Percentiles rank a stretch among this genome's conserved stretches.
Conservation (phyloP, 1,140 invertebrate species). For the Papilio aristodemus region DNA sequence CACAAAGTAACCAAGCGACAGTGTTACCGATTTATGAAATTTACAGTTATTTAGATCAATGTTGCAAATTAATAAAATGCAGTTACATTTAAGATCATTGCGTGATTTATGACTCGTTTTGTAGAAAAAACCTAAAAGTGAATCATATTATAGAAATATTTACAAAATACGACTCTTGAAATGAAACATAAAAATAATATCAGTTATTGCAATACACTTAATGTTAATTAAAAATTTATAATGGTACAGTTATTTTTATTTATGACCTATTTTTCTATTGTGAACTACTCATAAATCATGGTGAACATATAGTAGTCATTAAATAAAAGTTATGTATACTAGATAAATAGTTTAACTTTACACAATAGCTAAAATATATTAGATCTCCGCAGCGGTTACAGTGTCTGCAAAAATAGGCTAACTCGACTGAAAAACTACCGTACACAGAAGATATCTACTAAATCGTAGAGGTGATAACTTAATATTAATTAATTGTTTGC, state of each 20-base stretch:
- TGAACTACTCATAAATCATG: too few species aligned
- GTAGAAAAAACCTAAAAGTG: not conserved
- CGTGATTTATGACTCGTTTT: not conserved
- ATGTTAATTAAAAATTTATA: not conserved
- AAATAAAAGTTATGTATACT: too few species aligned
- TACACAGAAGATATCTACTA: too few species aligned
- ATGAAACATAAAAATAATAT: not conserved
- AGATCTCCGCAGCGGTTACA: too few species aligned
- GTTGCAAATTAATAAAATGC: conserved; percentile 29
- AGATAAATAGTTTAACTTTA: too few species aligned
- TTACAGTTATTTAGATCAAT: conserved; percentile 38
- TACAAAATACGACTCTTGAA: not conserved
- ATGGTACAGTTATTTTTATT: not conserved
- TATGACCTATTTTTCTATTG: too few species aligned
- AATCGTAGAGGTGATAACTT: too few species aligned
- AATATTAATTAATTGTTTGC: not conserved
- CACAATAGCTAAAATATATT: too few species aligned
- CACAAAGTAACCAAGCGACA: conserved; percentile 63
- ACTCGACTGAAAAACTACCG: too few species aligned
- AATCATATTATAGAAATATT: not conserved
- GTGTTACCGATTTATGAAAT: conserved; percentile 39
- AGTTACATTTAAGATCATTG: not conserved
- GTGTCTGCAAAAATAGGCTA: too few species aligned
- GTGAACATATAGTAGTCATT: too few species aligned
- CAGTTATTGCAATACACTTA: not conserved